phyloP scores from a whole-genome alignment of 2,113 vertebrate genomes.

The Myotis yumanensis region DNA sequence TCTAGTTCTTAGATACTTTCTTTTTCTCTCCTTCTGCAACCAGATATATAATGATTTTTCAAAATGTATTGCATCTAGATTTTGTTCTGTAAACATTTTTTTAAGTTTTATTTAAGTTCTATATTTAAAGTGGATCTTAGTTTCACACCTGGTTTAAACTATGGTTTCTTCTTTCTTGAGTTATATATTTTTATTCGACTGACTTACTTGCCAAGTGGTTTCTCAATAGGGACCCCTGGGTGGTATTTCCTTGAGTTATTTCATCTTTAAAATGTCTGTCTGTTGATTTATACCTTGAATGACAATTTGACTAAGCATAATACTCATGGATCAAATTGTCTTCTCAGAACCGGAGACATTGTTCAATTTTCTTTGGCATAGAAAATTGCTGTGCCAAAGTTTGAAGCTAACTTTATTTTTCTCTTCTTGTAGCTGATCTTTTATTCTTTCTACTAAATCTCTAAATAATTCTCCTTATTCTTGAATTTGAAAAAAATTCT shows the following conservation, averaged over 20 bases:
- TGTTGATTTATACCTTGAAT: conserved; percentile 22
- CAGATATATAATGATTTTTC: background rate
- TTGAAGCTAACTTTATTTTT: conserved; percentile 24
- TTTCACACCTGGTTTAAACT: background rate
- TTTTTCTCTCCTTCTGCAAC: background rate
- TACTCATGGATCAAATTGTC: conserved; percentile 39
- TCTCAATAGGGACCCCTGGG: background rate
- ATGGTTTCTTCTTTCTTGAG: background rate
- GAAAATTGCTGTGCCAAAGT: background rate
- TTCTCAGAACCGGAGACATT: conserved; percentile 25
- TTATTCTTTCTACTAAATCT: conserved; percentile 6
- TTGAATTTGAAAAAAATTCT: background rate
- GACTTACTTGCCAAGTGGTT: conserved; percentile 4
- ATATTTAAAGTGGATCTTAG: background rate
- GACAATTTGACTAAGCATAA: conserved; percentile 46
- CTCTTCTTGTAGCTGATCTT: background rate
- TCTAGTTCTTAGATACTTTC: background rate
- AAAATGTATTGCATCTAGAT: background rate
- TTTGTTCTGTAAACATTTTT: background rate
- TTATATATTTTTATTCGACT: conserved; percentile 49
- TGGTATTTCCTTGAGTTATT: conserved; percentile 51
- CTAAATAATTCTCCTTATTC: background rate
- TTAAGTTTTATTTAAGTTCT: background rate
- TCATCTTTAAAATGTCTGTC: conserved; percentile 41
- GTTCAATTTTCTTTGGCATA: background rate